Evolutionary conservation across 2,888 invertebrate genomes (phyloP), one percentile per base, ranked within the genome.

Genomic region (Drosophila siamana): DNA sequence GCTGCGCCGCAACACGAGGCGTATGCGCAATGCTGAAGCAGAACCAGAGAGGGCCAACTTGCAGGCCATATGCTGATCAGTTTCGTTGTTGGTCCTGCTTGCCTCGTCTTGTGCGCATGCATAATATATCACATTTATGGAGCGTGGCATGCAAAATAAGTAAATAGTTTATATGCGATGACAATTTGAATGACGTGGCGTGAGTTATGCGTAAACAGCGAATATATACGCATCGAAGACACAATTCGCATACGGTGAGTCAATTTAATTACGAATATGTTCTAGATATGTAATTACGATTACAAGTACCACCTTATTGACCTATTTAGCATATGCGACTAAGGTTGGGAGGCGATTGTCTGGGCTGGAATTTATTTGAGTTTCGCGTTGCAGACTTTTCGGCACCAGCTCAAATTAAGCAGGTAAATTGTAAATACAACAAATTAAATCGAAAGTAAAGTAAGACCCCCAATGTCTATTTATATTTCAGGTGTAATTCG

Each of bases 61-160:
- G 5, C 51, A 40, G 30, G 59, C 41, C 74, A 66, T 86, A 82
- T 79, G 86, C 80, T 74, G 71, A 82, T 86, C 79, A 61, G 54
- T 70, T 70, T 66, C 36, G 64, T 41, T 38, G 44, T 13, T 46
- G 46, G 28, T 36, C 5, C 28, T 38, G 36, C 15, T 40, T 11
- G 36, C 7, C 16, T 33, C n/a, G 43, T n/a, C 43, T 26, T 61
- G 46, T 64, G 69, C 41, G 61, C 61, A 68, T 72, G 72, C 74
- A 74, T 72, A 72, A 72, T 68, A 13, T 51, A 54, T 43, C 24
- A 16, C 30, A 33, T 63, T 70, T 40, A 73, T 60, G 59, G 51
- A 64, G 55, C 51, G 47, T 56, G 72, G 51, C 47, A 71, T 64
- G 59, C 55, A 59, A 55, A 71, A 22, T 26, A 50, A 59, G 19